Evolutionary conservation across 2,113 vertebrate species (phyloP), one percentile per base, ranked within the genome.

Genomic region (Drymodes brunneopygia): DNA sequence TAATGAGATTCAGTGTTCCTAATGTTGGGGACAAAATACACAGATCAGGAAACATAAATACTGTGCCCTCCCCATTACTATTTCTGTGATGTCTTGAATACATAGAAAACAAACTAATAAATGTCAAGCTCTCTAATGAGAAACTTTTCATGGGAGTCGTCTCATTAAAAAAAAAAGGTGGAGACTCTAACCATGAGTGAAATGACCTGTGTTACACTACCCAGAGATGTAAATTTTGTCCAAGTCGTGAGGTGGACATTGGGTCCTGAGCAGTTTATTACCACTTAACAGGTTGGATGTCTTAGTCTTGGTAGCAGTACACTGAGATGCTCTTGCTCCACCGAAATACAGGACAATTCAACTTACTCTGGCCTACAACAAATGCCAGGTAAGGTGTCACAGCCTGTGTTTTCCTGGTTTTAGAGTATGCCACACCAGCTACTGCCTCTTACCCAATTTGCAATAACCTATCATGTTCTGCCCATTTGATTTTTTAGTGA

Each of bases 1-100:
- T 88, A 93, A 88, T 93, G 71, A 94, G 35, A 93, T 92, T 82
- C 79, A 86, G 67, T 44, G 35, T 93, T 97, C 81, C 67, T 80
- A 73, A n/a, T 60, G 33, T 83, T 78, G 78, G 44, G 44, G 90
- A 56, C 31, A 83, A 77, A 93, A 85, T 88, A 33, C 42, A n/a
- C 35, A 73, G 54, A 81, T 71, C 45, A 71, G 27, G 56, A 93
- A 93, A 73, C n/a, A 27, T 77, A 95, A 85, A 95, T 85, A 85
- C 27, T 0, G 0, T 54, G 12, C 42, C 23, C 14, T 83, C 29
- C 29, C 62, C 38, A 42, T 75, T 69, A 54, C 67, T 73, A 5
- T 80, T 66, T 77, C 79, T 81, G 33, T 66, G 64, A 86, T 58
- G 14, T 92, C 81, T 93, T 80, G 81, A 83, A 86, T 64, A 28